Evolutionary conservation across 2,888 invertebrate genomes (phyloP), one percentile per base, ranked within the genome.

Genomic region (Andrena trimmerana): DNA sequence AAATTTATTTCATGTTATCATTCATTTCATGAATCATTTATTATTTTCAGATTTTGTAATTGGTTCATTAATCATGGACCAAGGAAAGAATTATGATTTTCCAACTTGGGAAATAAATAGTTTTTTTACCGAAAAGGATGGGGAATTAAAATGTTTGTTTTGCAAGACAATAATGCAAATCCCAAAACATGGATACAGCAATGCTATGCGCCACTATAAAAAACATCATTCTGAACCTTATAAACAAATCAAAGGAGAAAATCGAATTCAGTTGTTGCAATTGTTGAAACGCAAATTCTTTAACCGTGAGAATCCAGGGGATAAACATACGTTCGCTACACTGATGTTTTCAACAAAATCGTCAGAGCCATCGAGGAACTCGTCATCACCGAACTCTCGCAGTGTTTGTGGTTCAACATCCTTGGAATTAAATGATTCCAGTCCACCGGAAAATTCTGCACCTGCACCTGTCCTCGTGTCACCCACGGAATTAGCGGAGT

Each of bases 1-100:
- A 54, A 54, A 54, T 31, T 31, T 31, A 31, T 31, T 31, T 31
- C 48, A 48, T 48, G 48, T 48, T 48, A 48, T 16, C 48, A 48
- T 48, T 48, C 48, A 54, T 54, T 54, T 54, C 24, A 20, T 54
- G 54, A 7, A 54, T 54, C 54, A 54, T 54, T 54, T 54, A n/a
- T 54, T 54, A 54, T 54, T 54, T 54, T 54, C 20, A 54, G 54
- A 54, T 54, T 54, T 54, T 54, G 20, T 54, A 54, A 54, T 54
- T 54, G 54, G 54, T 54, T 20, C 16, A 54, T 54, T 54, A 54
- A 54, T 54, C 54, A 54, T 54, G 54, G 54, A 54, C 54, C 54
- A 20, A 57, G 54, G 20, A 57, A 57, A 10, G 54, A 57, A 57
- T 57, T 27, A 0, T 27, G 20, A 57, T 57, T 57, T 57, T n/a